Evolutionary conservation across 2,888 invertebrate genomes (phyloP).

Genomic region (Conops quadrifasciatus): DNA sequence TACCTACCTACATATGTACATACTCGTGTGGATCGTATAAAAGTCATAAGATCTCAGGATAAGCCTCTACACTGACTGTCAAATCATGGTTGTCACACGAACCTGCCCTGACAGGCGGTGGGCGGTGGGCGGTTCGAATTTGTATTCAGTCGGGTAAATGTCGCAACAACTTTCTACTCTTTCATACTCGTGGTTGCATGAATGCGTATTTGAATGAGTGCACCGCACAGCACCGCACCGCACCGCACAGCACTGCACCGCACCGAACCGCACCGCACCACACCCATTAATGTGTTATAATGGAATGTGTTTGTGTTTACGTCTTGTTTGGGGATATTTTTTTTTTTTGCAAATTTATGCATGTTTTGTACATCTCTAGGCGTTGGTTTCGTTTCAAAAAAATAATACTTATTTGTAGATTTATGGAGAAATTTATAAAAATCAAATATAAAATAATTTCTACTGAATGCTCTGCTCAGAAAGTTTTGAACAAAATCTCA

Average conservation of each 20-base stretch:
- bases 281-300: too few relatives aligned
- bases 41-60: background rate
- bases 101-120: too few relatives aligned
- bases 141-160: slow-evolving; percentile 4
- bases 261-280: too few relatives aligned
- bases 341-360: background rate
- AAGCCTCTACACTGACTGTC: background rate
- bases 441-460: slow-evolving; percentile 33
- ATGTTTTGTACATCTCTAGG: slow-evolving; percentile 14
- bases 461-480: slow-evolving; percentile 18
- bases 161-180: slow-evolving; percentile 7
- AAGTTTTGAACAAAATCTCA: too few relatives aligned
- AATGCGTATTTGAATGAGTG: background rate
- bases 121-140: background rate
- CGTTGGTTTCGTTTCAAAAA: slow-evolving; percentile 6
- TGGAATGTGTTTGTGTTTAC: background rate
- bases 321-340: background rate
- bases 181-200: background rate
- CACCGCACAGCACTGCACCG: too few relatives aligned
- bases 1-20: background rate
- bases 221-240: too few relatives aligned
- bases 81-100: background rate
- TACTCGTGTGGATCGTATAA: background rate
- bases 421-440: slow-evolving; percentile 32
- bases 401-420: slow-evolving; percentile 31